Percentiles rank a stretch among this genome's conserved stretches.
Conservation (phyloP, 2,888 invertebrate genomes). For the Diarsia dahlii region DNA sequence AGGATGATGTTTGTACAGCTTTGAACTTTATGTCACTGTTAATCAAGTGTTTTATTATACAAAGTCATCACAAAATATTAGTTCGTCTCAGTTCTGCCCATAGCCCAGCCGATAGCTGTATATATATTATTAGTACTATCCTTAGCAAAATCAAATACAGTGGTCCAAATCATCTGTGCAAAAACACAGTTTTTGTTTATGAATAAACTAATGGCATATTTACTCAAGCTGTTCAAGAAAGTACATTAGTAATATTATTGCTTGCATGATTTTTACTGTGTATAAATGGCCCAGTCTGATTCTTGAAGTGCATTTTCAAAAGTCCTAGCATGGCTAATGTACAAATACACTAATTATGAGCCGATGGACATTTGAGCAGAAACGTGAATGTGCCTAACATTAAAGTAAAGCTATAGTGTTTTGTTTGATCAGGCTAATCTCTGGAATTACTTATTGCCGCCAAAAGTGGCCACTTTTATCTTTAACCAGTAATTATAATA, state of each 20-base stretch:
- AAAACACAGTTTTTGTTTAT: not conserved
- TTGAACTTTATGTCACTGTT: conserved; percentile 8
- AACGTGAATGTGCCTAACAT: not conserved
- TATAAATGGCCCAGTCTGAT: not conserved
- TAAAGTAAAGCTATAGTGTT: not conserved
- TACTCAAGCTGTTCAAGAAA: not conserved
- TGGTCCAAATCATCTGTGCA: not conserved
- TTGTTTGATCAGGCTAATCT: not conserved
- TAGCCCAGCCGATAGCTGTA: not conserved
- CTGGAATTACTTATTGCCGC: no score
- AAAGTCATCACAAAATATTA: conserved; percentile 10
- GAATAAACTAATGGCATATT: not conserved
- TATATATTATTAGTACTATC: not conserved
- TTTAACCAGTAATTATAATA: no score
- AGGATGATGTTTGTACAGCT: not conserved
- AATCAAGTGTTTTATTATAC: not conserved
- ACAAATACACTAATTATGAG: not conserved
- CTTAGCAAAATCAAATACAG: not conserved
- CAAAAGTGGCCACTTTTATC: no score
- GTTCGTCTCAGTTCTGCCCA: not conserved
- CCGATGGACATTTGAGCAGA: not conserved
- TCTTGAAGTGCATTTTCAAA: not conserved
- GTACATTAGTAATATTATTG: not conserved
- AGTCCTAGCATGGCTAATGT: not conserved
- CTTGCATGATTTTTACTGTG: not conserved